Percentiles rank a stretch among this genome's conserved stretches.
Conservation (phyloP, 2,888 invertebrate species). For the Lomographa bimaculata region DNA sequence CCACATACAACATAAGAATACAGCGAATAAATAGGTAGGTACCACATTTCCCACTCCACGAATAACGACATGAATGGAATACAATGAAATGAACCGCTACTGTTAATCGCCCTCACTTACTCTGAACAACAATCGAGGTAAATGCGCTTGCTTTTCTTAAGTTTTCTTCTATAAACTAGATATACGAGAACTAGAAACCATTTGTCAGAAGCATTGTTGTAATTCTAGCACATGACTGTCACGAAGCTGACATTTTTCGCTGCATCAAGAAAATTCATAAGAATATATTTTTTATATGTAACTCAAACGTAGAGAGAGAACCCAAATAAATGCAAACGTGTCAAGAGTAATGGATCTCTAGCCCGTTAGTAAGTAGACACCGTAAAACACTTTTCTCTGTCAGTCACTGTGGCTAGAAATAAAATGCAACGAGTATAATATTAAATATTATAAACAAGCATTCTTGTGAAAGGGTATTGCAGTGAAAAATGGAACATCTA, state of each 20-base stretch:
- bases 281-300: no score
- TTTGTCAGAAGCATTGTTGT: neutral
- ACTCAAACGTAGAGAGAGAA: no score
- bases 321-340: conserved; percentile 13
- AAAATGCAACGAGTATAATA: conserved; percentile 1
- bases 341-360: conserved; percentile 17
- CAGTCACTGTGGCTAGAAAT: conserved; percentile 9
- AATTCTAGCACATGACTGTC: no score
- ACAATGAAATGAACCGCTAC: conserved; percentile 36
- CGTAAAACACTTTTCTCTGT: conserved; percentile 29
- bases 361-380: conserved; percentile 26
- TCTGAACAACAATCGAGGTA: conserved; percentile 12
- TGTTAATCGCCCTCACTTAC: conserved; percentile 30
- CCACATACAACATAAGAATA: conserved; percentile 29
- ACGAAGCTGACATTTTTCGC: neutral
- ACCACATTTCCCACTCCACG: conserved; percentile 30
- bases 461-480: conserved; percentile 3
- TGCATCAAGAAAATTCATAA: neutral
- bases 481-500: conserved; percentile 3
- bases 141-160: conserved; percentile 9
- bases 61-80: conserved; percentile 30
- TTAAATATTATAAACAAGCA: conserved; percentile 3
- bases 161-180: conserved; percentile 12
- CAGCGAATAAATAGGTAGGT: conserved; percentile 20
- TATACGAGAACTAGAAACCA: conserved; percentile 5